Base-by-base conservation (phyloP, 2,888 invertebrate genomes). In the Tetragonisca angustula region DNA sequence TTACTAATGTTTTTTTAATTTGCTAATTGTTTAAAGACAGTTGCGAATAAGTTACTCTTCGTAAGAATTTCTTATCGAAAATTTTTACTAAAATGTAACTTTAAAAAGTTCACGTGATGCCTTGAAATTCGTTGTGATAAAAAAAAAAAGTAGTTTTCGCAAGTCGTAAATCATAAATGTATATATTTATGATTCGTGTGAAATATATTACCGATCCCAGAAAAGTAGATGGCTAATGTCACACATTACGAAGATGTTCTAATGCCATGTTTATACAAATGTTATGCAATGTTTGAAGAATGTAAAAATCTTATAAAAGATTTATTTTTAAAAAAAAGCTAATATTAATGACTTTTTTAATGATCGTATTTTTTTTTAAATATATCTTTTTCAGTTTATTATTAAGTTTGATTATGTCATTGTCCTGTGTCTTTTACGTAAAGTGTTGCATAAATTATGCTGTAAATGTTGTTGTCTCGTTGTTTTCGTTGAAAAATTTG, bases 21-120 rank as follows among this genome's bases (percentile, higher is more conserved):
- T 62, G 49, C 5, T 17, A 52, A 59, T 32, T 17, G 36, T 36
- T 62, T 27, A 59, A 49, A 43, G 4, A 43, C 21, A 56, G 13
- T 52, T 64, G 24, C 32, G n/a, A 24, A 76, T n/a, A 61, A 75
- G 17, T 65, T 54, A 11, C 71, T 50, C 21, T 50, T 27, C 61
- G 52, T 71, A 21, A 50, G 54, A 76, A 62, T 24, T 70, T 24
- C 56, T 59, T 54, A 5, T 27, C 43, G 4, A 24, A 74, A 56
- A 61, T 65, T 64, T 69, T 67, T 11, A 24, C 21, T 27, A 21
- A 73, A 68, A 65, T 24, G 49, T 54, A 36, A 61, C 56, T 64
- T n/a, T 17, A 50, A 62, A 69, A 52, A 49, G 69, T 68, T 83
- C 64, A 82, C 72, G 52, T 11, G 56, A 73, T 79, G 73, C 79